Base-by-base conservation (phyloP, 2,113 vertebrate species). In the Pao palembangensis region DNA sequence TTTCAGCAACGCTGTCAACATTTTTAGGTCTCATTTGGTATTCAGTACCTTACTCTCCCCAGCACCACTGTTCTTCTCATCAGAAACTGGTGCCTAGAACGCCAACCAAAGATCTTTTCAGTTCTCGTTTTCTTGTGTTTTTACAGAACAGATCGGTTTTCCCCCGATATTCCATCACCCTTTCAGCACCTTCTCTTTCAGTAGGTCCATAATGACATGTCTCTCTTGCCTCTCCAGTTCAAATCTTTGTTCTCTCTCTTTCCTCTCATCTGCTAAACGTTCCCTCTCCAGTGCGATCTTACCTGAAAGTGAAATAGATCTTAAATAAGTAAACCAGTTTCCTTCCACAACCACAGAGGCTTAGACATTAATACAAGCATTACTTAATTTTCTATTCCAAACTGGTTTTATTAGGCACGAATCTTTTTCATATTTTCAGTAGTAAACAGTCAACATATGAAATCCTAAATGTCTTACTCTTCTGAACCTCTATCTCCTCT, bases 211-310 rank as follows among this genome's bases (percentile, higher is more conserved):
- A 68, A 92, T 91, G 68, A 92, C 91, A 82, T 91, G 90, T 60
- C 91, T 86, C 81, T 92, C 91, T 66, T 92, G 89, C 58, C 91
- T 91, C 84, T 92, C 91, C 54, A 91, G 82, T 67, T 91, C 89
- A 59, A 91, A 92, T 20, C 90, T 82, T 6, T 84, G 73, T 63
- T 91, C 91, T 46, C 89, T 79, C 61, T 92, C 91, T 69, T 85
- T 90, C 54, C 86, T 85, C 71, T 91, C 91, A 1, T 84, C 88
- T 23, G 80, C 89, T 34, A 92, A 80, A 53, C 90, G 83, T 71
- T 91, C 91, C 18, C 89, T 80, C 77, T 92, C 91, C 82, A 92
- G 61, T 18, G 83, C 67, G 11, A 91, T 91, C 60, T 91, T 86
- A 82, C 84, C 86, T 88, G 55, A 60, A 20, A 63, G n/a, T 4